Percentiles rank a stretch among this genome's conserved stretches.
Conservation (phyloP, 2,797 vertebrate genomes). For the Petrocephalus schoutedeni region DNA sequence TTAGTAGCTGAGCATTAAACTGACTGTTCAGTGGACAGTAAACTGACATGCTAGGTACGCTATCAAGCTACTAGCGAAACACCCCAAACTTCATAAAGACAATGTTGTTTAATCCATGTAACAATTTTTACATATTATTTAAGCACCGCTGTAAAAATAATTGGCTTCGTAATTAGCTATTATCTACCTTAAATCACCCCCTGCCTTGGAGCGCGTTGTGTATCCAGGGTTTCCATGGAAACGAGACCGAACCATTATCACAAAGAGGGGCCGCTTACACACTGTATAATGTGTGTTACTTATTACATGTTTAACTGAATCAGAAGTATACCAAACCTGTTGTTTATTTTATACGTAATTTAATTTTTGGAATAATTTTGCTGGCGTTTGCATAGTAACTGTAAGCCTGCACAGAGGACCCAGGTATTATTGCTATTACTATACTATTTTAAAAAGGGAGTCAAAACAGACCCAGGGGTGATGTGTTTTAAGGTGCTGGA, state of each 20-base stretch:
- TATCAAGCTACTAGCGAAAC: background rate
- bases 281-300: background rate
- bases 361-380: background rate
- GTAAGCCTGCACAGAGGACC: background rate
- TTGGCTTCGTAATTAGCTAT: background rate
- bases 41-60: background rate
- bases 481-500: background rate
- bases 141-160: background rate
- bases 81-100: background rate
- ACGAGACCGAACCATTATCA: constrained; percentile 31
- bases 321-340: background rate
- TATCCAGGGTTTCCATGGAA: constrained; percentile 52
- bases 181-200: background rate
- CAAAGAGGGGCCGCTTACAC: background rate
- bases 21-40: background rate
- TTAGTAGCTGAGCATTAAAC: background rate
- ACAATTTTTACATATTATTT: background rate
- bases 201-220: constrained; percentile 24
- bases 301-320: background rate
- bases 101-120: background rate
- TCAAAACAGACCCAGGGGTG: background rate
- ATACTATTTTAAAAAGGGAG: background rate
- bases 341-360: background rate
- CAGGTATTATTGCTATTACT: background rate
- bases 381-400: background rate